Conservation (phyloP, 2,888 invertebrate species). For the Chirona hameri region DNA sequence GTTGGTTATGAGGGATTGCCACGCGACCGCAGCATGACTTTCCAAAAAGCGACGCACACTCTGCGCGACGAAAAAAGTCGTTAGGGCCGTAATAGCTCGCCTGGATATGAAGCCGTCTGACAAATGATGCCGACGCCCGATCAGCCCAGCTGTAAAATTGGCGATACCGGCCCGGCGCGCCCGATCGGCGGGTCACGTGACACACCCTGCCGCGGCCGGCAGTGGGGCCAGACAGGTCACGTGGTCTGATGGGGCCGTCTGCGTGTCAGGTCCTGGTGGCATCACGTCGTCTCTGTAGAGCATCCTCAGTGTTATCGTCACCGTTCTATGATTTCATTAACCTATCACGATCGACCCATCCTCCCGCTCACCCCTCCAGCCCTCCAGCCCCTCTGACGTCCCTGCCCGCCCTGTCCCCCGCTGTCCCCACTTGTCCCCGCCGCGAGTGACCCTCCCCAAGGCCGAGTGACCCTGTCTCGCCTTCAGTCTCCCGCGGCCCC, state of each 20-base stretch:
- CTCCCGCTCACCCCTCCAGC: no score
- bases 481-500: background rate
- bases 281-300: no score
- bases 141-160: background rate
- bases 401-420: no score
- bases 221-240: background rate
- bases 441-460: no score
- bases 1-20: constrained; percentile 24
- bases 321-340: no score
- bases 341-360: no score
- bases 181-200: background rate
- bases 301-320: no score
- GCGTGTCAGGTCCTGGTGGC: no score
- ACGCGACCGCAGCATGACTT: background rate
- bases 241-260: background rate
- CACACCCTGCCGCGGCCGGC: background rate
- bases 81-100: constrained; percentile 4
- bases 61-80: constrained; percentile 26
- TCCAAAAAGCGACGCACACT: constrained; percentile 24
- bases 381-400: no score
- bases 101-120: background rate
- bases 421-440: no score
- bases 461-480: background rate
- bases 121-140: background rate
- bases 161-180: background rate